These are phyloP conservation scores for Eugnorisma glareosa DNA, from an alignment of 2,888 invertebrate species.

Conservation along the genomic window DNA sequence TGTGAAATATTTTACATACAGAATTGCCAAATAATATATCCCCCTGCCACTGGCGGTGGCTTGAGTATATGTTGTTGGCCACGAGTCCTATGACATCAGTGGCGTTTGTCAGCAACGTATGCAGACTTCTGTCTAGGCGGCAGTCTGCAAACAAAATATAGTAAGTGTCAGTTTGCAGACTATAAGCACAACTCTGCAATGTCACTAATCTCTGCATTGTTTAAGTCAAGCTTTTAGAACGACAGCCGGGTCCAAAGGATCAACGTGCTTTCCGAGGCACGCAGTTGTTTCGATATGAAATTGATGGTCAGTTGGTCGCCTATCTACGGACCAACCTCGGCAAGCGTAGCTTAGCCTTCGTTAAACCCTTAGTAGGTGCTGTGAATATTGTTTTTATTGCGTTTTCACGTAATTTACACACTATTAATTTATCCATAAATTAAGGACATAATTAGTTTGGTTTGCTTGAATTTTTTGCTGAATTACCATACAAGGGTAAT, in stretches of 20 bases:
- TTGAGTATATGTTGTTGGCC: slow-evolving; percentile 70
- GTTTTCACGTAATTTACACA: no score
- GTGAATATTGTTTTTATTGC: background rate
- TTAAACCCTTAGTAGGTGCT: background rate
- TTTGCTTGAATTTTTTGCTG: slow-evolving; percentile 3
- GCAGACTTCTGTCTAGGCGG: slow-evolving; percentile 71
- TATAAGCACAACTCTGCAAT: slow-evolving; percentile 49
- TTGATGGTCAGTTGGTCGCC: background rate
- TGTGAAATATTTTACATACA: slow-evolving; percentile 71
- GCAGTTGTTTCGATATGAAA: background rate
- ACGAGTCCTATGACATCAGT: slow-evolving; percentile 75
- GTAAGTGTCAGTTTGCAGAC: slow-evolving; percentile 61
- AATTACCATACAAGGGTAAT: background rate
- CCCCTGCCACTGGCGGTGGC: slow-evolving; percentile 75
- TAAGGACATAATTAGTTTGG: slow-evolving; percentile 3
- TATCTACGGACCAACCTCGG: background rate
- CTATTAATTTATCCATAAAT: background rate
- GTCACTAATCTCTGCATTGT: slow-evolving; percentile 33
- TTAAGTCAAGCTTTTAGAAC: background rate
- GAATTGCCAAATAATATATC: slow-evolving; percentile 76
- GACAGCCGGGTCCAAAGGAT: background rate
- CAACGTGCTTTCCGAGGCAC: background rate
- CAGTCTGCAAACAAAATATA: slow-evolving; percentile 74
- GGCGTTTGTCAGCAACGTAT: slow-evolving; percentile 72
- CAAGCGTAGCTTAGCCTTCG: background rate